phyloP scores from a whole-genome alignment of 2,797 vertebrate species.

The Brachyalestes nurse region DNA sequence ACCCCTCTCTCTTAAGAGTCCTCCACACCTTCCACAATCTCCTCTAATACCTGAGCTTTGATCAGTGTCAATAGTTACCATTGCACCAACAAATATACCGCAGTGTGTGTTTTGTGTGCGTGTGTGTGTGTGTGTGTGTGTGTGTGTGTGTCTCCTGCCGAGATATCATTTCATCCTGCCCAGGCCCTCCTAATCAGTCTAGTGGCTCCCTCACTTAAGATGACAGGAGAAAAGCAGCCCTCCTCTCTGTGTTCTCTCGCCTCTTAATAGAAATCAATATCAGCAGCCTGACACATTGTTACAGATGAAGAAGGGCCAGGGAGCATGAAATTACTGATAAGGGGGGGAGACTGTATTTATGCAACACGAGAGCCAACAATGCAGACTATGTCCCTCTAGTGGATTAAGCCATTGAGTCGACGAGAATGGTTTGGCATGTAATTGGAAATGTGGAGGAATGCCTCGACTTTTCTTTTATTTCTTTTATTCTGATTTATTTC shows the following conservation, averaged over 20 bases:
- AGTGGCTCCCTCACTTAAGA: constrained; percentile 46
- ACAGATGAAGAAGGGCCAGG: constrained; percentile 68
- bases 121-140: constrained; percentile 15
- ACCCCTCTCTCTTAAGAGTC: not conserved
- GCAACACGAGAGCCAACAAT: constrained; percentile 53
- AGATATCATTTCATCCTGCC: constrained; percentile 49
- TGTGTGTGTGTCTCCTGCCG: constrained; percentile 11
- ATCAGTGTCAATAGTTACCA: constrained; percentile 55
- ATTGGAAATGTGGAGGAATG: constrained; percentile 1
- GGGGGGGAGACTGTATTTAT: constrained; percentile 61
- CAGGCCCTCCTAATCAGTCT: constrained; percentile 50
- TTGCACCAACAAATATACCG: constrained; percentile 20
- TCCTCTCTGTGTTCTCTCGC: constrained; percentile 48
- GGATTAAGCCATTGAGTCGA: constrained; percentile 33
- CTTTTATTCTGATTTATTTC: not conserved
- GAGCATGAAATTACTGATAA: constrained; percentile 73
- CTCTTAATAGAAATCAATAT: constrained; percentile 73
- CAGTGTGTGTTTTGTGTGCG: constrained; percentile 2
- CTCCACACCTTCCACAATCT: constrained; percentile 1
- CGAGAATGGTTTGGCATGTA: not conserved
- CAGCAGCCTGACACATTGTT: constrained; percentile 64
- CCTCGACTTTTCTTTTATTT: not conserved
- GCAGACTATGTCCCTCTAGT: constrained; percentile 19
- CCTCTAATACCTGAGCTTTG: constrained; percentile 50
- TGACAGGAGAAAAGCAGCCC: constrained; percentile 50